Base-by-base conservation (phyloP, 2,113 vertebrate genomes). In the Anthoscopus minutus region DNA sequence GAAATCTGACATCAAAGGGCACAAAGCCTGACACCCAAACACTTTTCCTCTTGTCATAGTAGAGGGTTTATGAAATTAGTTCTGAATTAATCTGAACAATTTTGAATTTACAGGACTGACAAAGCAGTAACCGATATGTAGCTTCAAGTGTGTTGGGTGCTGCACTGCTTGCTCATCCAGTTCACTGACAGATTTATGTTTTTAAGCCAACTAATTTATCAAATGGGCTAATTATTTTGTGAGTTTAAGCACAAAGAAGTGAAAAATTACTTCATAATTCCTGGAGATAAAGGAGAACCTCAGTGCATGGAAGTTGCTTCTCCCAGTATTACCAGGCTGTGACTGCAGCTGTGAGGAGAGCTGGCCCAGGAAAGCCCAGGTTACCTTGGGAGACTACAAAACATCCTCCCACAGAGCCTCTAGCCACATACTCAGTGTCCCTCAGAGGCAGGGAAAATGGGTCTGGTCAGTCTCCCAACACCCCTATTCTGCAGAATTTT, bases 1-100 rank as follows among this genome's bases (percentile, higher is more conserved):
- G 87, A 94, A 95, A 92, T 66, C 54, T 60, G 79, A 96, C 85
- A 84, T 7, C 35, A 78, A 65, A 90, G 42, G 77, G 60, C 86
- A 62, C 70, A 76, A 94, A 66, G 65, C n/a, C 71, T 95, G 92
- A 86, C 92, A 95, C 78, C 66, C 83, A 37, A 88, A 89, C 86
- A 15, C 53, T 69, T 81, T 15, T 82, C 81, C 62, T 72, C 91
- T 89, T 81, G 80, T 82, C 58, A 65, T 65, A 73, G 61, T 8
- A 40, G 60, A 94, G 61, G 48, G 77, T 35, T 89, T 74, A 84
- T 92, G 88, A 78, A 96, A 90, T 92, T 64, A 92, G 31, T 22
- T 62, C 67, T 27, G 87, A 88, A 88, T 88, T 86, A 86, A 82
- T 92, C 76, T 81, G 64, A 61, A 53, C 56, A 21, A 51, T 74